phyloP scores from a whole-genome alignment of 2,113 vertebrate genomes.

The Petaurus breviceps region DNA sequence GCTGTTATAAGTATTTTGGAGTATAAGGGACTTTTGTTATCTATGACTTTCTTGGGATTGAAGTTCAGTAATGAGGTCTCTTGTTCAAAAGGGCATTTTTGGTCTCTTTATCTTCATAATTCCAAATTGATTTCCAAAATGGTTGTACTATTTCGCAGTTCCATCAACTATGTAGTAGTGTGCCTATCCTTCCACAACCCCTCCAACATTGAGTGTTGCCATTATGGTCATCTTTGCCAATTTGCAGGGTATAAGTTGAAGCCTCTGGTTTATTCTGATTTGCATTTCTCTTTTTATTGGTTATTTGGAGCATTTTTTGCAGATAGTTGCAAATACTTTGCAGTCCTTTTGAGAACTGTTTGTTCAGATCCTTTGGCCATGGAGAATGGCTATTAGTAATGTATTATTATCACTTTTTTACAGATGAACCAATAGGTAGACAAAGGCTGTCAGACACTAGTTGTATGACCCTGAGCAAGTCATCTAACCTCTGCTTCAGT shows the following conservation, averaged over 20 bases:
- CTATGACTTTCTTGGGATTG: background rate
- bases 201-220: background rate
- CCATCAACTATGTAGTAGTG: background rate
- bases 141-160: background rate
- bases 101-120: background rate
- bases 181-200: background rate
- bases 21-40: background rate
- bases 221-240: background rate
- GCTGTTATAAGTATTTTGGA: background rate
- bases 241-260: background rate
- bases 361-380: background rate
- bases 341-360: too few relatives aligned
- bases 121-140: background rate
- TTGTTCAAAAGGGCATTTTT: background rate
- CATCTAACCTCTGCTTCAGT: background rate
- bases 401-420: background rate
- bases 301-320: background rate
- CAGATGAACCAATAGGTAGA: background rate
- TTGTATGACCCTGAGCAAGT: background rate
- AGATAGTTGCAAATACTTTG: background rate
- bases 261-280: background rate
- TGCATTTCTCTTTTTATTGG: background rate
- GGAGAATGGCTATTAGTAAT: too few relatives aligned
- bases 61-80: background rate
- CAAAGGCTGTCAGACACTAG: background rate